phyloP scores from a whole-genome alignment of 2,888 invertebrate genomes.

The Poecilus cupreus region DNA sequence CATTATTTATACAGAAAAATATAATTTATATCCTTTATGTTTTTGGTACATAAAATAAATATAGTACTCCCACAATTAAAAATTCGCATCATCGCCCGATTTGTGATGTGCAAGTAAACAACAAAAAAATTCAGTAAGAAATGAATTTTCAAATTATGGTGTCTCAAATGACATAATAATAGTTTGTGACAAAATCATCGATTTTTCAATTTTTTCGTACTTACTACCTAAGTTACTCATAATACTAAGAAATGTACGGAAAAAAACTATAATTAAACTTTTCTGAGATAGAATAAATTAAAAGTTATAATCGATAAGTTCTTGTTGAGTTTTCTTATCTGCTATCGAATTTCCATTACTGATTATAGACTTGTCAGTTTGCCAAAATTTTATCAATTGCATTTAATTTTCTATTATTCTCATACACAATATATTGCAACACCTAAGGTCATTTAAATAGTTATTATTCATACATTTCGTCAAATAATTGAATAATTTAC shows the following conservation, averaged over 20 bases:
- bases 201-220: not conserved
- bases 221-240: constrained; percentile 2
- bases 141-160: not conserved
- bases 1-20: not conserved
- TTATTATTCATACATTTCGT: constrained; percentile 19
- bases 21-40: constrained; percentile 10
- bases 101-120: not conserved
- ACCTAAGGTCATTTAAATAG: not conserved
- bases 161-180: not conserved
- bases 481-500: constrained; percentile 6
- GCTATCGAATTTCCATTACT: constrained; percentile 22
- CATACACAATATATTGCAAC: not conserved
- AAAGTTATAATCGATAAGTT: constrained; percentile 14
- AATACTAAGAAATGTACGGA: not conserved
- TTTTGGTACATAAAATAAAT: not conserved
- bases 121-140: not conserved
- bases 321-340: not conserved
- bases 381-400: not conserved
- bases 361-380: constrained; percentile 1
- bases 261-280: constrained; percentile 15
- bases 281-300: constrained; percentile 7
- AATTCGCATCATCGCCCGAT: constrained; percentile 7
- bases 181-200: not conserved
- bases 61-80: constrained; percentile 9
- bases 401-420: not conserved